Percentiles rank a stretch among this genome's conserved stretches.
phyloP scores from a whole-genome alignment of 53 echinoderm and acorn worm species.

The Arbacia lixula region DNA sequence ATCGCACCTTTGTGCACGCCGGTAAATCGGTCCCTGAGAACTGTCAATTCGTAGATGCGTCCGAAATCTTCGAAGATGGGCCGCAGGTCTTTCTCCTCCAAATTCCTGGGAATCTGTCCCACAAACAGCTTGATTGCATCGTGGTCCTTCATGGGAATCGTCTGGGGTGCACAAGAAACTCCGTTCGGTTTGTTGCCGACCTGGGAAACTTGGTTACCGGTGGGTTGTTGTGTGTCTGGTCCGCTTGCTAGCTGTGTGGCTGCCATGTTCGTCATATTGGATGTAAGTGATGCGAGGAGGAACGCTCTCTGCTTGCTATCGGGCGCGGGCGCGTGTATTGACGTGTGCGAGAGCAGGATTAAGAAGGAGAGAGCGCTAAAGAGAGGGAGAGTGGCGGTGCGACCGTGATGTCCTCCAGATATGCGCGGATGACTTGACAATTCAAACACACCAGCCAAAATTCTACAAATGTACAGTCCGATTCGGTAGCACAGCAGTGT shows the following conservation, averaged over 20 bases:
- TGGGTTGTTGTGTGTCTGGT: conserved; percentile 63
- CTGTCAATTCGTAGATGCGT: conserved; percentile 96
- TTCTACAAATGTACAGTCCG: conserved; percentile 21
- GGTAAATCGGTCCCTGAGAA: conserved; percentile 95
- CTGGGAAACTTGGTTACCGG: conserved; percentile 65
- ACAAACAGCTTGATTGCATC: conserved; percentile 99
- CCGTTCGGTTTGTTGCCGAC: conserved; percentile 74
- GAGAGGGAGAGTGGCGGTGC: too few species aligned
- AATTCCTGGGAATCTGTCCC: conserved; percentile 95
- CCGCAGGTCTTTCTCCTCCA: conserved; percentile 96
- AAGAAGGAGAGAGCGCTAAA: too few species aligned
- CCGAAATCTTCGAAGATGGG: conserved; percentile 96
- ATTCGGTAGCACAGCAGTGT: conserved; percentile 26
- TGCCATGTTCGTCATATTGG: conserved; percentile 99
- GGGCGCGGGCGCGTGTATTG: conserved; percentile 24
- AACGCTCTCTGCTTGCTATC: too few species aligned
- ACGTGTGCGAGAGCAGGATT: conserved; percentile 4
- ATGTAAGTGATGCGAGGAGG: conserved; percentile 22
- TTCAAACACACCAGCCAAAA: conserved; percentile 5
- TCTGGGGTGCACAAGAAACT: conserved; percentile 86
- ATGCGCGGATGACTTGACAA: conserved; percentile 40
- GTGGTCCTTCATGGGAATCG: conserved; percentile 99
- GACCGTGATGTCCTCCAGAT: conserved; percentile 8
- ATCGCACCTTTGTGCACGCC: conserved; percentile 96
- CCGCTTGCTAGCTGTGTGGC: conserved; percentile 87